Percentiles rank a stretch among this genome's conserved stretches.
phyloP scores from a whole-genome alignment of 2,113 vertebrate genomes.

The Python bivittatus region DNA sequence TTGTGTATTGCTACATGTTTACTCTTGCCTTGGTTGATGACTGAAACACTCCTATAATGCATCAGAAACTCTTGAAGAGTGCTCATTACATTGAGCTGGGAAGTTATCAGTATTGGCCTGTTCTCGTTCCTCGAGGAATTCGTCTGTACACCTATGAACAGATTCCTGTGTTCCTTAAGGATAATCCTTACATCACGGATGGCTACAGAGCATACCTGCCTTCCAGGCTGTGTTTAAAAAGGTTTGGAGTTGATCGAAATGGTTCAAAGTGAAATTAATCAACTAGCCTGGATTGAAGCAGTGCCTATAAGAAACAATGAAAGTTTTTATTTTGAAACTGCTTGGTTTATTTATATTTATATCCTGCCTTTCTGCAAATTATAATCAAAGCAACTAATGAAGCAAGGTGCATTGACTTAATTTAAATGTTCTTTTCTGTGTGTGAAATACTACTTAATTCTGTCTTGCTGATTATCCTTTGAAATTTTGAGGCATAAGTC shows the following conservation, averaged over 20 bases:
- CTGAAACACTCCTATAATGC: constrained; percentile 74
- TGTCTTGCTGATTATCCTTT: not conserved
- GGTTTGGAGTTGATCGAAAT: constrained; percentile 70
- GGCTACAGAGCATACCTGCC: constrained; percentile 95
- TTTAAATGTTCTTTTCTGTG: not conserved
- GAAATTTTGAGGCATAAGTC: not conserved
- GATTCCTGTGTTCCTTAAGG: constrained; percentile 88
- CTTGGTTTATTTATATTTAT: not conserved
- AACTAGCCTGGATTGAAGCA: not conserved
- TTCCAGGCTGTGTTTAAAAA: constrained; percentile 90
- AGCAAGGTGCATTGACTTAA: not conserved
- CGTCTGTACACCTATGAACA: constrained; percentile 93
- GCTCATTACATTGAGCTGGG: constrained; percentile 92
- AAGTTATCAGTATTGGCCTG: constrained; percentile 94
- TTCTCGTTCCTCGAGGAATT: constrained; percentile 89
- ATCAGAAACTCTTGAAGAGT: constrained; percentile 88
- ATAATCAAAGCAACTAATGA: not conserved
- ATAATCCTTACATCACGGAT: constrained; percentile 95
- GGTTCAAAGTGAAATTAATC: not conserved
- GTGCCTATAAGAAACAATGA: not conserved
- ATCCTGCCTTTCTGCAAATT: not conserved
- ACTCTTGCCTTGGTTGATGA: not conserved
- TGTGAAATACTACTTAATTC: not conserved
- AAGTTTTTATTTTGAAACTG: not conserved
- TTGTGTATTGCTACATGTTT: not conserved